Conservation (phyloP, 2,113 vertebrate genomes). For the Stictonetta naevosa region DNA sequence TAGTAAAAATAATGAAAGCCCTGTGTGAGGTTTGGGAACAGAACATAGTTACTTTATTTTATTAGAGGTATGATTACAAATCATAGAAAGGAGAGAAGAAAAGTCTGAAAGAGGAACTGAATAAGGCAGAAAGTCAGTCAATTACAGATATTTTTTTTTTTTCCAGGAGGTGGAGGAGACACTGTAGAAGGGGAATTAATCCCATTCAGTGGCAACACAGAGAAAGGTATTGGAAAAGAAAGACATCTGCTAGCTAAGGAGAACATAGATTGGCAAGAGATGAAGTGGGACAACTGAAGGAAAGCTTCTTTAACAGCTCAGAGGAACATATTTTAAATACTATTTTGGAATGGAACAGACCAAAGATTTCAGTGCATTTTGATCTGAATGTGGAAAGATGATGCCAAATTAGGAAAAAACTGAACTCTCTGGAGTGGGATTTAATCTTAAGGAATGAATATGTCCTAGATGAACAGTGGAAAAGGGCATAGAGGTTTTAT, state of each 20-base stretch:
- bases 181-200: neutral
- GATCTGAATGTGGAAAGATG: neutral
- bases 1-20: neutral
- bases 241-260: slow-evolving; percentile 11
- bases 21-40: neutral
- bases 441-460: neutral
- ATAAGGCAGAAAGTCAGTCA: neutral
- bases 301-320: slow-evolving; percentile 12
- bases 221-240: slow-evolving; percentile 16
- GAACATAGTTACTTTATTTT: neutral
- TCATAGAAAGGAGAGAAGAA: neutral
- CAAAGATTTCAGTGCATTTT: slow-evolving; percentile 18
- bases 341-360: slow-evolving; percentile 1
- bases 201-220: neutral
- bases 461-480: neutral
- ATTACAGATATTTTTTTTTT: neutral
- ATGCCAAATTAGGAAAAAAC: slow-evolving; percentile 14
- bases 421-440: neutral
- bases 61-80: neutral
- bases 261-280: slow-evolving; percentile 45
- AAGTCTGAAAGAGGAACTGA: neutral
- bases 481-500: neutral
- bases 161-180: slow-evolving; percentile 4
- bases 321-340: slow-evolving; percentile 15
- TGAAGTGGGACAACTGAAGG: slow-evolving; percentile 15